Base-by-base conservation (phyloP, 1,140 invertebrate genomes). In the Aricia agestis region DNA sequence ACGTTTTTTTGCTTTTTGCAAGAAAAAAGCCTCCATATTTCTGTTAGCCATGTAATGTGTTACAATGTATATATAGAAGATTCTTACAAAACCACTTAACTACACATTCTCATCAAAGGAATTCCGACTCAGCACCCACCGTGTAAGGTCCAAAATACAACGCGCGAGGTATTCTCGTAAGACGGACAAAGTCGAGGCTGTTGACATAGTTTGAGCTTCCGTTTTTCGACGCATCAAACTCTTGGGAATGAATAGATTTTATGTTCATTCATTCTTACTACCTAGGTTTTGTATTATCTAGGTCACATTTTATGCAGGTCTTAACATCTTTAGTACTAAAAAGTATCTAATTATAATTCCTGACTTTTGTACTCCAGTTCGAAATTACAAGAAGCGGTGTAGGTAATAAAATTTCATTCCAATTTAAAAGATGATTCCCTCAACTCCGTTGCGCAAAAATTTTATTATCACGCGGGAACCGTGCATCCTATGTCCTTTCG, bases 211-310 rank as follows among this genome's bases (percentile, higher is more conserved):
- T 52, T 52, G 45, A 52, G 45, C 45, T 52, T 52, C 45, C 45
- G 45, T 11, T 52, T 42, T 52, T 52, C 45, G 45, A 52, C 45
- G 45, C 45, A 52, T 52, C 45, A 52, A 52, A 52, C 45, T 13
- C 45, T 52, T 15, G 45, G 45, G 11, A 52, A 15, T 52, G 45
- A 52, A 52, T 52, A 52, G 45, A 52, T 36, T 52, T 52, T 52
- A 9, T 52, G 4, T 52, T 52, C 45, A 52, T 52, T 52, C 45
- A 52, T 52, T 52, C 45, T 52, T 52, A 52, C 9, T 52, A 52
- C 45, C 45, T 52, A 52, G 45, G 45, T 52, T 52, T 52, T 52
- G 45, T 52, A 52, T 52, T 52, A 52, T 52, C 9, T 52, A 52
- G 45, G 45, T 52, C 45, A 52, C 1, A 52, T 52, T 52, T 52